Base-by-base conservation (phyloP, 2,888 invertebrate species). In the Cabera pusaria region DNA sequence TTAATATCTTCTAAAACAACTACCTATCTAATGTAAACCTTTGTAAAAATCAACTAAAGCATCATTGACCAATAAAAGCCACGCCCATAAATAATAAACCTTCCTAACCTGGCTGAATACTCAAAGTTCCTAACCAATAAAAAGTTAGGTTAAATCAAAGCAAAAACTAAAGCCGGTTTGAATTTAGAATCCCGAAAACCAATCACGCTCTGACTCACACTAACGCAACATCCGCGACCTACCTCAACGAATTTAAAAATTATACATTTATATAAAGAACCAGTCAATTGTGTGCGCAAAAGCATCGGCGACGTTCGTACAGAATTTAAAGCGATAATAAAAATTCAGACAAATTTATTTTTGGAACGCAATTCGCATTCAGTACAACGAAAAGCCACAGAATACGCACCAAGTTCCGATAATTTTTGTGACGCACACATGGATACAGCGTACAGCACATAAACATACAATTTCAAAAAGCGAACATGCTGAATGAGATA, bases 391-490 rank as follows among this genome's bases (percentile, higher is more conserved):
- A 65, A 72, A n/a, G n/a, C n/a, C n/a, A n/a, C n/a, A n/a, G n/a
- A n/a, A n/a, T n/a, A n/a, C n/a, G n/a, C n/a, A n/a, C n/a, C n/a
- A n/a, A n/a, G n/a, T n/a, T n/a, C 73, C 76, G 74, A 82, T 77
- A 77, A 72, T 81, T 82, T 80, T 81, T 67, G 78, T 74, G 66
- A 66, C 79, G 61, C 80, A 80, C 81, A 80, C 77, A 44, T 23
- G 40, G 49, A 62, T 63, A 64, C 37, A 64, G 41, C 48, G n/a
- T 28, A 64, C 73, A 56, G n/a, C 73, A 74, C 80, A 75, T 68
- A 44, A 49, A 55, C 56, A 60, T 64, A 64, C 74, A 79, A 74
- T 70, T 83, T 78, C 68, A 75, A 81, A 81, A 80, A 79, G 72
- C 62, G 69, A 71, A 72, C 64, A 62, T 62, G 36, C 52, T 62